Percentiles rank a stretch among this genome's conserved stretches.
Evolutionary conservation across 2,888 invertebrate species (phyloP).

Genomic region (Caenorhabditis imperialis): DNA sequence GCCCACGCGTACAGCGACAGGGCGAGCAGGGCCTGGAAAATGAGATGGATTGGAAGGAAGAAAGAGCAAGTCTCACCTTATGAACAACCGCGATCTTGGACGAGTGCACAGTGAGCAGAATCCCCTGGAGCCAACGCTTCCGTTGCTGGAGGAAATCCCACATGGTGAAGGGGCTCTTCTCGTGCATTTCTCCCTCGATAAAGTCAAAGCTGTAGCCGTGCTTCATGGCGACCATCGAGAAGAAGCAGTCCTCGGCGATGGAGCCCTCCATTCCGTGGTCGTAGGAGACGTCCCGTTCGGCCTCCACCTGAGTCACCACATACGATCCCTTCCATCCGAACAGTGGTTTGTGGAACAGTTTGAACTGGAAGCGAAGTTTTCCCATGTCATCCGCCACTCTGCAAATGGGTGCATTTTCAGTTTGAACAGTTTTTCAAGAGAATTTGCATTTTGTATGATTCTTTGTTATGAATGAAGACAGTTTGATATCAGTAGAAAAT

Average conservation of each 20-base stretch:
- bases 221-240: conserved; percentile 93
- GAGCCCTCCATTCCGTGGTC: conserved; percentile 97
- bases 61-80: conserved; percentile 72
- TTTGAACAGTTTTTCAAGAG: too few relatives aligned
- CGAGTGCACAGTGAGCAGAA: conserved; percentile 80
- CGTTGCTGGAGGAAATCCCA: conserved; percentile 96
- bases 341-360: conserved; percentile 91
- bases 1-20: conserved; percentile 96
- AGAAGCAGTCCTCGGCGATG: conserved; percentile 97
- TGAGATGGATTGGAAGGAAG: too few relatives aligned
- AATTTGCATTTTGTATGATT: too few relatives aligned
- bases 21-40: conserved; percentile 85
- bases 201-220: conserved; percentile 94
- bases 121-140: conserved; percentile 89
- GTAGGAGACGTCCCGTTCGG: conserved; percentile 92
- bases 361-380: conserved; percentile 91
- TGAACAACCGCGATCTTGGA: conserved; percentile 71
- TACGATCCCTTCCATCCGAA: conserved; percentile 99
- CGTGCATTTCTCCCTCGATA: conserved; percentile 98
- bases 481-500: too few relatives aligned
- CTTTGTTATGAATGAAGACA: too few relatives aligned
- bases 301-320: conserved; percentile 93
- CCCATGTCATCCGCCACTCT: conserved; percentile 98
- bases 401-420: too few relatives aligned
- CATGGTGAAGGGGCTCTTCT: conserved; percentile 94